phyloP scores from a whole-genome alignment of 2,797 vertebrate species.

The Liparis tanakae region DNA sequence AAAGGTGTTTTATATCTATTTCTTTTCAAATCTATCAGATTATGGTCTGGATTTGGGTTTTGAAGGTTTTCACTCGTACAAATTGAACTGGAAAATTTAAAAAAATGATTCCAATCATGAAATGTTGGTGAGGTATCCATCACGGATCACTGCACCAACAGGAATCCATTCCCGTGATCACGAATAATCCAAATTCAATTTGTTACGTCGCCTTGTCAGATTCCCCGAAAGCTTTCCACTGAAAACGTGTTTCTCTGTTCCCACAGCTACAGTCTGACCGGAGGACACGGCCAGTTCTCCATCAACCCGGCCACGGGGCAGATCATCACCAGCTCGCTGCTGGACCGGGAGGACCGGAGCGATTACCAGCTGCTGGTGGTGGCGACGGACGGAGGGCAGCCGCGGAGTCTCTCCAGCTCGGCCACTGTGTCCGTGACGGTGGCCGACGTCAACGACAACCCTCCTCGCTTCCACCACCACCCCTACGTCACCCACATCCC shows the following conservation, averaged over 20 bases:
- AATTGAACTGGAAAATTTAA: neutral
- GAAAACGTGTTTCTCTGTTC: conserved; percentile 6
- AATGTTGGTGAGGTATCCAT: neutral
- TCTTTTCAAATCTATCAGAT: neutral
- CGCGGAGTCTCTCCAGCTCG: conserved; percentile 90
- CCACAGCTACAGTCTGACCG: conserved; percentile 91
- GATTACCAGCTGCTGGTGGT: conserved; percentile 94
- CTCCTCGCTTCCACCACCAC: conserved; percentile 95
- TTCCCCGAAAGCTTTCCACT: neutral
- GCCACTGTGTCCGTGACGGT: conserved; percentile 90
- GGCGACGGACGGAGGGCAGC: conserved; percentile 90
- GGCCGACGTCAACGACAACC: conserved; percentile 95
- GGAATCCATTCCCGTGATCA: too few relatives aligned
- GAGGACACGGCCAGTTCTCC: conserved; percentile 94
- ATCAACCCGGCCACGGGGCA: conserved; percentile 98
- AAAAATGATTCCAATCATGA: neutral
- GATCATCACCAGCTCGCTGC: conserved; percentile 94
- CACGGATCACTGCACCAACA: too few relatives aligned
- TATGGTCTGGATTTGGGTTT: neutral
- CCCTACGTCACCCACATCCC: conserved; percentile 97
- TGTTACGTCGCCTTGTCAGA: neutral
- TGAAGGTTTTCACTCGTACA: neutral
- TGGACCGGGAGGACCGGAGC: conserved; percentile 90
- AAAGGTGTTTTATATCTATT: neutral
- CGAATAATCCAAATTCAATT: too few relatives aligned